phyloP scores from a whole-genome alignment of 2,888 invertebrate genomes.

The Halictus quadricinctus region DNA sequence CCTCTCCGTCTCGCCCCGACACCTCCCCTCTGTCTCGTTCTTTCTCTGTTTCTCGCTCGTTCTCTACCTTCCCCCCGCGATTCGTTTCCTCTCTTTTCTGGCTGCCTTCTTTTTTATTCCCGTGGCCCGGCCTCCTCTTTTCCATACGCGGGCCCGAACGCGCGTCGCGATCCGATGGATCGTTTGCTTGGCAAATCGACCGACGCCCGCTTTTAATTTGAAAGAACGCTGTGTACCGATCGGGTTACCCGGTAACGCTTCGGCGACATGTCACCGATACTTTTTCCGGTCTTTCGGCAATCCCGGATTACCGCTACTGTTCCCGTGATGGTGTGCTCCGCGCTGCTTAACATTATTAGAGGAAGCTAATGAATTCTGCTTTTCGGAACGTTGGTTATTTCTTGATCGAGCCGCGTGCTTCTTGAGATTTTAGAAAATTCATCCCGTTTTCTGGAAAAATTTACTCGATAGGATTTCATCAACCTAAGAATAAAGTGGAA shows the following conservation, averaged over 20 bases:
- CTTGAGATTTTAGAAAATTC: background rate
- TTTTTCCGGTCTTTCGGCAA: background rate
- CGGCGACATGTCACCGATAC: background rate
- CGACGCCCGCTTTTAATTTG: slow-evolving; percentile 32
- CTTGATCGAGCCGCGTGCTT: background rate
- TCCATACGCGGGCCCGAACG: slow-evolving; percentile 18
- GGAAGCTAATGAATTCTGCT: background rate
- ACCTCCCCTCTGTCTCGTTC: background rate
- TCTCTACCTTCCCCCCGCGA: background rate
- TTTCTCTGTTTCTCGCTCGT: background rate
- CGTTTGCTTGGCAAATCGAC: slow-evolving; percentile 37
- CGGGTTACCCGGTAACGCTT: slow-evolving; percentile 8
- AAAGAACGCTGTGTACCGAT: slow-evolving; percentile 6
- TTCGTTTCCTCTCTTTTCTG: slow-evolving; percentile 25
- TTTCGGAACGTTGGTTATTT: background rate
- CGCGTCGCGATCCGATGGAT: slow-evolving; percentile 12
- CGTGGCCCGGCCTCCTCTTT: slow-evolving; percentile 32
- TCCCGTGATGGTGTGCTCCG: background rate
- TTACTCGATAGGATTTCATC: too few species aligned
- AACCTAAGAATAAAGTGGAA: too few species aligned
- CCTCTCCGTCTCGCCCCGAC: slow-evolving; percentile 26
- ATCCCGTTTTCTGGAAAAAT: too few species aligned
- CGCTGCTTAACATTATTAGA: background rate
- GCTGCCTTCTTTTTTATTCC: slow-evolving; percentile 48
- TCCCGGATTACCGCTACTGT: background rate